Percentiles rank a stretch among this genome's conserved stretches.
These are phyloP conservation scores for Dasypus novemcinctus DNA, from an alignment of 2,113 vertebrate species.

Conservation along the genomic window DNA sequence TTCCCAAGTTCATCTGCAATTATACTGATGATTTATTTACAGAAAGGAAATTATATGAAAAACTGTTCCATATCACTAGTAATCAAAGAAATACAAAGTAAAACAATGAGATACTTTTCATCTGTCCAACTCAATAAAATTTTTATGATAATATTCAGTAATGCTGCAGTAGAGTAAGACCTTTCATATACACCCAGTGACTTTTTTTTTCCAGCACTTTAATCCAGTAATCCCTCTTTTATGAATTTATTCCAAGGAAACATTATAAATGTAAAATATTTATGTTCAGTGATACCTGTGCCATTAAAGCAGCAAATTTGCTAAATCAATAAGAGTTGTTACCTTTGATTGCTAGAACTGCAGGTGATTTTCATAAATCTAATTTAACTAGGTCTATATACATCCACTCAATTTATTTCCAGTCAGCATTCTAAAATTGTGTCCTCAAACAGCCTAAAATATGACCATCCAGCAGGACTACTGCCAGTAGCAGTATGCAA, in stretches of 20 bases:
- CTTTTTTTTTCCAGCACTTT: background rate
- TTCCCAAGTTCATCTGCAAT: conserved; percentile 1
- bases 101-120: background rate
- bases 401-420: background rate
- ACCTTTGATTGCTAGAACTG: background rate
- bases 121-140: background rate
- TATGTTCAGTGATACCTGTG: background rate
- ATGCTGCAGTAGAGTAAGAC: background rate
- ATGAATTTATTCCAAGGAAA: conserved; percentile 11
- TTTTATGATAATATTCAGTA: background rate
- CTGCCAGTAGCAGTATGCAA: background rate
- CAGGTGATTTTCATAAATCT: conserved; percentile 2
- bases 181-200: background rate
- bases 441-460: conserved; percentile 41
- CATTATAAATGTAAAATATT: conserved; percentile 13
- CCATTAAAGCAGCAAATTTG: background rate
- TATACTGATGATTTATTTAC: background rate
- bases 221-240: background rate
- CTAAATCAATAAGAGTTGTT: background rate
- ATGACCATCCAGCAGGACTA: background rate
- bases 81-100: too few species aligned
- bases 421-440: background rate
- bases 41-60: background rate
- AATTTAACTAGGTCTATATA: conserved; percentile 14
- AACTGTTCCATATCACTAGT: too few species aligned